phyloP scores from a whole-genome alignment of 1,140 invertebrate species.

The Papilio xuthus region DNA sequence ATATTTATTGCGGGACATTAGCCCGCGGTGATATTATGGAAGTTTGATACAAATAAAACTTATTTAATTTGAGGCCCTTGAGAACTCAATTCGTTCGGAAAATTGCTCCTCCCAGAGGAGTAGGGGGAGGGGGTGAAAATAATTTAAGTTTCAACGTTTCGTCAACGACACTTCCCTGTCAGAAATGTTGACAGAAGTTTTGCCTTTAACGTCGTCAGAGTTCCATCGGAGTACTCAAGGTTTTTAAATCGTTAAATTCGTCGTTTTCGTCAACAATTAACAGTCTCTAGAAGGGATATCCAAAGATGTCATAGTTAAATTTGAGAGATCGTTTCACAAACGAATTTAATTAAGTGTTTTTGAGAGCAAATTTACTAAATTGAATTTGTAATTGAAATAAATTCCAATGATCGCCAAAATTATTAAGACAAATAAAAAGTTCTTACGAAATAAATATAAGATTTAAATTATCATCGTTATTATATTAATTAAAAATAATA shows the following conservation, averaged over 20 bases:
- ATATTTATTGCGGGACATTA: slow-evolving; percentile 32
- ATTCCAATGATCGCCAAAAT: neutral
- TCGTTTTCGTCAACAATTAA: slow-evolving; percentile 16
- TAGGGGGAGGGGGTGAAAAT: slow-evolving; percentile 12
- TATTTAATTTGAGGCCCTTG: slow-evolving; percentile 37
- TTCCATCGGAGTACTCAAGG: neutral
- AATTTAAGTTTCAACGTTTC: slow-evolving; percentile 40
- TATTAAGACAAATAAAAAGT: neutral
- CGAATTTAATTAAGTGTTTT: slow-evolving; percentile 29
- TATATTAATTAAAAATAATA: too few relatives aligned
- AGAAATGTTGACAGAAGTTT: slow-evolving; percentile 37
- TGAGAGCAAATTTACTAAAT: neutral
- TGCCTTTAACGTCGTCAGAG: slow-evolving; percentile 26
- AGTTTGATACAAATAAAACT: slow-evolving; percentile 36
- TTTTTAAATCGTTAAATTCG: slow-evolving; percentile 28
- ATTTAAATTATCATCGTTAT: too few relatives aligned
- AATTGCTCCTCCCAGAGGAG: slow-evolving; percentile 15
- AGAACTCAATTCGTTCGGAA: slow-evolving; percentile 36
- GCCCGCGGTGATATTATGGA: slow-evolving; percentile 5
- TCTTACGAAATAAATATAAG: neutral
- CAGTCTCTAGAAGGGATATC: slow-evolving; percentile 21
- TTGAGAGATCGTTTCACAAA: slow-evolving; percentile 12
- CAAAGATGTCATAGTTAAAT: slow-evolving; percentile 12
- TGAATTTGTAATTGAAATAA: slow-evolving; percentile 1
- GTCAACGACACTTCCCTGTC: slow-evolving; percentile 39